These are phyloP conservation scores for Thysanoteuthis rhombus DNA, from an alignment of 2,888 invertebrate species.

Conservation along the genomic window DNA sequence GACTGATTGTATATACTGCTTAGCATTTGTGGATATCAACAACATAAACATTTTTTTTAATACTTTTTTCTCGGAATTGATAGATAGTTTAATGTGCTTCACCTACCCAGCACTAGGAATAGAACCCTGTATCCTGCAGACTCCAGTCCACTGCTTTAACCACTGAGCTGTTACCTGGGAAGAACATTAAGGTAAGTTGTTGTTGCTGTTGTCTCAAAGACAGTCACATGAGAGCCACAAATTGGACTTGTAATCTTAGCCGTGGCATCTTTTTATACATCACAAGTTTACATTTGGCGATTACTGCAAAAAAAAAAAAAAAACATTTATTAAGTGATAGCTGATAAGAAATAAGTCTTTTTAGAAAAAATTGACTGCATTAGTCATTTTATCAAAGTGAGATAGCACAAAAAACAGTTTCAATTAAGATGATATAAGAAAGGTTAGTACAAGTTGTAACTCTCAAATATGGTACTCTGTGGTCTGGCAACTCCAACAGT, in stretches of 20 bases:
- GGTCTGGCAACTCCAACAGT: no score
- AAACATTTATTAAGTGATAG: not conserved
- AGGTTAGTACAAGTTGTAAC: no score
- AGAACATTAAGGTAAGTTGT: not conserved
- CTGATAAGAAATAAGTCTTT: not conserved
- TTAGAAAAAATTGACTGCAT: not conserved
- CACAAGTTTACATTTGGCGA: not conserved
- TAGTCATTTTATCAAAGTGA: not conserved
- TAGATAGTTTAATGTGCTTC: not conserved
- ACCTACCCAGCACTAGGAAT: constrained; percentile 12
- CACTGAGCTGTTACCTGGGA: not conserved
- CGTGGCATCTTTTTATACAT: not conserved
- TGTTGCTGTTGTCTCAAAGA: not conserved
- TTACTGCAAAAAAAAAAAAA: not conserved
- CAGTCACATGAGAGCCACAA: not conserved
- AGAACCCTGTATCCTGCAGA: not conserved
- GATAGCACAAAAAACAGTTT: no score
- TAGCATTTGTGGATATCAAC: no score
- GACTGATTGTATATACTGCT: no score
- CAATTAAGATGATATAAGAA: no score
- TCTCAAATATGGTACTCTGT: no score
- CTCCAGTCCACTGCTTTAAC: constrained; percentile 12
- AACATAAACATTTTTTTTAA: no score
- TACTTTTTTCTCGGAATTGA: no score
- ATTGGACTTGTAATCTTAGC: not conserved